Percentiles rank a stretch among this genome's conserved stretches.
phyloP scores from a whole-genome alignment of 2,888 invertebrate species.

The Meiosimyza decipiens region DNA sequence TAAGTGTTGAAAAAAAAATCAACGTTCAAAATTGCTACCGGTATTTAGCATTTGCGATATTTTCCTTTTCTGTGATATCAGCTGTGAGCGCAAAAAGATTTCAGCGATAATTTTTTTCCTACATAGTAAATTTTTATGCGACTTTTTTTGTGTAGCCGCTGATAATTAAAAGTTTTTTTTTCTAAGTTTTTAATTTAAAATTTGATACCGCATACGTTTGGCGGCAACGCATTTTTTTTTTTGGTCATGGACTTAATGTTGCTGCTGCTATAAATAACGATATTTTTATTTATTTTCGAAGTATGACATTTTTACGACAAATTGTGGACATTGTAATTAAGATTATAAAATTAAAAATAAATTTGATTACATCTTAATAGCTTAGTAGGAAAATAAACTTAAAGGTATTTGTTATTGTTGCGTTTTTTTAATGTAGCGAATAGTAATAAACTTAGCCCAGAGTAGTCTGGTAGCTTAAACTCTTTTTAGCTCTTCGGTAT shows the following conservation, averaged over 20 bases:
- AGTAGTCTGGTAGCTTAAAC: no score
- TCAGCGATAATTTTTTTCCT: neutral
- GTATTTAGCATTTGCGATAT: conserved; percentile 15
- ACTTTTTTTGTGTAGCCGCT: neutral
- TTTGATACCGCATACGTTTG: neutral
- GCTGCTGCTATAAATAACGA: neutral
- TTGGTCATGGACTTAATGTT: no score
- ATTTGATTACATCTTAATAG: no score
- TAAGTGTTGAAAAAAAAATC: conserved; percentile 9
- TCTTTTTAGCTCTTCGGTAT: no score
- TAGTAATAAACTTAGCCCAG: no score
- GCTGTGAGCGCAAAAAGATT: conserved; percentile 22
- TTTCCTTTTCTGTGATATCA: neutral
- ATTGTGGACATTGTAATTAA: no score
- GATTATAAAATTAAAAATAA: no score
- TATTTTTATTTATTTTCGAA: neutral
- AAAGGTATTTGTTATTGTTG: no score
- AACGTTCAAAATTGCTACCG: conserved; percentile 21
- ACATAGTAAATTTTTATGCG: neutral
- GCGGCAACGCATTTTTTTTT: no score
- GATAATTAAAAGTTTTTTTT: neutral
- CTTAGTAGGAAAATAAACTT: no score
- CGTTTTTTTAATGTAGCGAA: no score
- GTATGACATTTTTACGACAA: no score
- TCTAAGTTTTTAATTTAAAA: neutral